These are phyloP conservation scores for Hypomecis punctinalis DNA, from an alignment of 2,888 invertebrate genomes.

Conservation along the genomic window DNA sequence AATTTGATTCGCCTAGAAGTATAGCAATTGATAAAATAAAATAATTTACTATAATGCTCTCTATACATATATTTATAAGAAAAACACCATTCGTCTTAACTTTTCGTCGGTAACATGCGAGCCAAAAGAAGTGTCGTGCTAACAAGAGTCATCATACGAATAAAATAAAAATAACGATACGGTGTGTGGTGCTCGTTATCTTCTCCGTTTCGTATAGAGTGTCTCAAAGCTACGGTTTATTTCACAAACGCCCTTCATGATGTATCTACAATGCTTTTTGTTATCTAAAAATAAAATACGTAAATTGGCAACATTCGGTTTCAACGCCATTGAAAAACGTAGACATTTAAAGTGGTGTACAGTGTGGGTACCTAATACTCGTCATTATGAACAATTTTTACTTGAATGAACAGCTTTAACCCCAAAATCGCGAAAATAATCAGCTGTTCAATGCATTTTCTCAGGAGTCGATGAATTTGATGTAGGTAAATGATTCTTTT, in stretches of 20 bases:
- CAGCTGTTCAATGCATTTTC: too few species aligned
- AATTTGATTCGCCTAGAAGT: neutral
- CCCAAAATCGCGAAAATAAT: too few species aligned
- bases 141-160: slow-evolving; percentile 66
- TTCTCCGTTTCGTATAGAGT: slow-evolving; percentile 54
- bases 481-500: too few species aligned
- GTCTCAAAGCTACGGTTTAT: slow-evolving; percentile 34
- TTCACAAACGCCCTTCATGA: slow-evolving; percentile 29
- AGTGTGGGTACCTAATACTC: too few species aligned
- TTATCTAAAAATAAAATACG: too few species aligned
- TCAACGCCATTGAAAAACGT: too few species aligned
- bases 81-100: slow-evolving; percentile 21
- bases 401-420: too few species aligned
- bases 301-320: too few species aligned
- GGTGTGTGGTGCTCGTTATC: slow-evolving; percentile 67
- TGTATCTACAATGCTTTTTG: slow-evolving; percentile 1
- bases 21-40: too few species aligned
- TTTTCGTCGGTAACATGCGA: slow-evolving; percentile 29
- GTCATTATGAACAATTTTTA: too few species aligned
- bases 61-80: slow-evolving; percentile 8
- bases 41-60: neutral
- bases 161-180: slow-evolving; percentile 68
- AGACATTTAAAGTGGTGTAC: too few species aligned
- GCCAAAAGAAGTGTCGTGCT: slow-evolving; percentile 57
- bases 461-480: too few species aligned